Percentiles rank a stretch among this genome's conserved stretches.
Conservation (phyloP, 2,888 invertebrate genomes). For the Aporophyla nigra region DNA sequence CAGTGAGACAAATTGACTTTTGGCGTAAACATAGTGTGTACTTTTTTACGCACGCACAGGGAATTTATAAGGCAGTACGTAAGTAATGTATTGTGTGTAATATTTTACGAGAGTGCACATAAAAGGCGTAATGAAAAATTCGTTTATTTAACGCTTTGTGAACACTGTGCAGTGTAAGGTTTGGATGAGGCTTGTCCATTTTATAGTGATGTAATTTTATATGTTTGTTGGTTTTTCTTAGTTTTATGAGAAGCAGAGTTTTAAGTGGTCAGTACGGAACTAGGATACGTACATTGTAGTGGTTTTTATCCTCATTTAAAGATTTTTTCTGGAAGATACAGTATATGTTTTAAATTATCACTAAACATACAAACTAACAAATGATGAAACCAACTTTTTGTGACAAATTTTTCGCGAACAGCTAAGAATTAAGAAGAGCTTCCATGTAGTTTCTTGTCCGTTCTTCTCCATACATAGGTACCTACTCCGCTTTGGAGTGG, state of each 20-base stretch:
- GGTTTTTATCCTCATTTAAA: not conserved
- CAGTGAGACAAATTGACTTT: constrained; percentile 72
- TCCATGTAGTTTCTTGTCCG: no score
- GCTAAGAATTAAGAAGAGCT: no score
- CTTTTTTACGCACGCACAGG: constrained; percentile 67
- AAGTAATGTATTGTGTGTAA: constrained; percentile 58
- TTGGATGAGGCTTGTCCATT: constrained; percentile 9
- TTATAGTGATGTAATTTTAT: constrained; percentile 1
- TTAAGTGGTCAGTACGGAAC: not conserved
- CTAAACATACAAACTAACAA: no score
- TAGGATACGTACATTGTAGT: not conserved
- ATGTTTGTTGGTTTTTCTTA: not conserved
- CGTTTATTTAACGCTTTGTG: constrained; percentile 52
- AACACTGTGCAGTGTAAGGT: constrained; percentile 21
- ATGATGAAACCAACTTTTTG: no score
- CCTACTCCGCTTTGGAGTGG: no score
- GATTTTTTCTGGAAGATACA: not conserved
- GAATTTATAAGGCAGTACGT: constrained; percentile 66
- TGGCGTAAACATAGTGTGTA: constrained; percentile 70
- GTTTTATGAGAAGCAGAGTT: not conserved
- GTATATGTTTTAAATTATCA: no score
- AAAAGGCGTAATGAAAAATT: constrained; percentile 56
- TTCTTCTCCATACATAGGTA: no score
- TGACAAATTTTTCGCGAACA: no score
- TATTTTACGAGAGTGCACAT: constrained; percentile 61